These are phyloP conservation scores for Volucella inflata DNA, from an alignment of 2,888 invertebrate species.

Conservation along the genomic window DNA sequence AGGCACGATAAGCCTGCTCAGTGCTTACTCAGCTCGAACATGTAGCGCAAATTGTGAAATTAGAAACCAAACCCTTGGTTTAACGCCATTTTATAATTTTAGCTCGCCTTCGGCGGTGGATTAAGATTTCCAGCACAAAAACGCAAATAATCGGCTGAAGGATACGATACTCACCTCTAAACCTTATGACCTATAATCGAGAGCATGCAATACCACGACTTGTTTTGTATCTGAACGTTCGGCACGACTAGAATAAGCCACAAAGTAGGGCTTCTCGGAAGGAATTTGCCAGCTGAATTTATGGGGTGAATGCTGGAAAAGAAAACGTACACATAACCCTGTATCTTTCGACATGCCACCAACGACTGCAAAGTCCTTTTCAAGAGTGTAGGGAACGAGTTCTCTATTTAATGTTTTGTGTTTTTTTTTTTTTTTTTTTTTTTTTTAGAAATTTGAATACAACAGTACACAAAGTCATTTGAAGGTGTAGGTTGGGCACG, in stretches of 20 bases:
- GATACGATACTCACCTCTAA: conserved; percentile 64
- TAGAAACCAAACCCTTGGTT: conserved; percentile 42
- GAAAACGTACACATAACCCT: conserved; percentile 41
- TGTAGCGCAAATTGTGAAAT: conserved; percentile 56
- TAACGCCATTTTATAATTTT: conserved; percentile 9
- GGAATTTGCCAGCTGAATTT: conserved; percentile 65
- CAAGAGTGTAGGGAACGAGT: conserved; percentile 27
- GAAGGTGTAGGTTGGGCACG: conserved; percentile 5
- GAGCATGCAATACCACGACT: conserved; percentile 49
- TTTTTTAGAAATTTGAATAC: conserved; percentile 44
- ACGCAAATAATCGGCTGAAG: conserved; percentile 51
- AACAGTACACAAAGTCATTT: conserved; percentile 22
- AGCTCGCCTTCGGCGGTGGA: conserved; percentile 29
- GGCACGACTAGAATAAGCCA: conserved; percentile 54
- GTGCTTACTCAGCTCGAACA: conserved; percentile 8
- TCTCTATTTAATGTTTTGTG: conserved; percentile 20
- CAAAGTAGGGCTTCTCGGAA: conserved; percentile 70
- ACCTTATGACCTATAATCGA: conserved; percentile 72
- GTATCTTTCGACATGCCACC: neutral
- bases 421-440: conserved; percentile 6
- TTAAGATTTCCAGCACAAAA: conserved; percentile 47
- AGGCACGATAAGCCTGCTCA: conserved; percentile 1
- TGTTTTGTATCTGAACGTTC: conserved; percentile 4
- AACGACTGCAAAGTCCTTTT: conserved; percentile 56
- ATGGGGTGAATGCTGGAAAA: conserved; percentile 43